Conservation (phyloP, 1,140 invertebrate genomes). For the Drosophila miranda region DNA sequence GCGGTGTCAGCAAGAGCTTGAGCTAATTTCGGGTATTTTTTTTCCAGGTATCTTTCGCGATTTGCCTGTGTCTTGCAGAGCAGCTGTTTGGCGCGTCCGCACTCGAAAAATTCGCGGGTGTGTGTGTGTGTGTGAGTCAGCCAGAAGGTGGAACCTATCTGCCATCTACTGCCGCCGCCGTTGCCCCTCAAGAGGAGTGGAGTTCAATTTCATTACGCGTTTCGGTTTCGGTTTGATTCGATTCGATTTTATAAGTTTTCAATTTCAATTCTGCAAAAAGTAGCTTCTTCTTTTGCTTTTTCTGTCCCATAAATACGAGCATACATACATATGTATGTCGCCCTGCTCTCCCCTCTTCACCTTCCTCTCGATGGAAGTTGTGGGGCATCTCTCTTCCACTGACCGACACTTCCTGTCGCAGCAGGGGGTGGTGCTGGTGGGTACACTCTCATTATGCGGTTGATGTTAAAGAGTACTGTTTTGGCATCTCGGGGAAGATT, state of each 20-base stretch:
- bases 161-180: slow-evolving; percentile 17
- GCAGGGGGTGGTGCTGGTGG: neutral
- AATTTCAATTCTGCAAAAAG: slow-evolving; percentile 39
- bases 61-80: no score
- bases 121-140: slow-evolving; percentile 48
- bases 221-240: slow-evolving; percentile 69
- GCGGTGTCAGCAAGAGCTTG: no score
- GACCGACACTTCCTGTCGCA: slow-evolving; percentile 51
- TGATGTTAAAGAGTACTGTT: no score
- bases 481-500: no score
- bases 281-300: neutral
- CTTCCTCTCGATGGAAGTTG: slow-evolving; percentile 8
- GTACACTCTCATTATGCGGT: no score
- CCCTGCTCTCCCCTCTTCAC: neutral
- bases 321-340: neutral
- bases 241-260: slow-evolving; percentile 75
- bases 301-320: neutral
- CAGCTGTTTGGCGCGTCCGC: no score
- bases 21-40: no score
- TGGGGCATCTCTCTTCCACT: slow-evolving; percentile 32
- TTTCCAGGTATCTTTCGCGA: no score
- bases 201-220: slow-evolving; percentile 66
- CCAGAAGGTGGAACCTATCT: slow-evolving; percentile 50
- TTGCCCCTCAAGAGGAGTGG: slow-evolving; percentile 27
- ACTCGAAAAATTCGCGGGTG: no score